A percentile compares a stretch with the other conserved stretches of the same genome.
Conservation (phyloP, 2,797 vertebrate genomes). For the Tapera naevia region DNA sequence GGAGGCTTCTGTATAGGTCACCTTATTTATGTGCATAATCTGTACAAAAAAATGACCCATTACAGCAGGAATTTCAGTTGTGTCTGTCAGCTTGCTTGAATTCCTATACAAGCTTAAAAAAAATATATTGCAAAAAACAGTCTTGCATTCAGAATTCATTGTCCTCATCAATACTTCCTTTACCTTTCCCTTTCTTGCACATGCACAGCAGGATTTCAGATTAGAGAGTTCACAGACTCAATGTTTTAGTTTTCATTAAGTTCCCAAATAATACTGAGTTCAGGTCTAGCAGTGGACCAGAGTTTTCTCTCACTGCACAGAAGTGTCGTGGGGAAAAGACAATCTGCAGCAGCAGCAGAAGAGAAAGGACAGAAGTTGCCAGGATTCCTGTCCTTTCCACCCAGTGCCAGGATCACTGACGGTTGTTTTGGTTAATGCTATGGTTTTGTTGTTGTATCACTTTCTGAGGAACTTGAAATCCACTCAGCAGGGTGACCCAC, state of each 20-base stretch:
- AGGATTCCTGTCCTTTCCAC: neutral
- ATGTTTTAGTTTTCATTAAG: neutral
- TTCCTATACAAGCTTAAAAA: neutral
- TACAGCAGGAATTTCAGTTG: neutral
- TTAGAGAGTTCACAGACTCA: neutral
- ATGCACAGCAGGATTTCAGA: neutral
- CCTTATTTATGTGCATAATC: neutral
- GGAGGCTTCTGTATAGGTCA: neutral
- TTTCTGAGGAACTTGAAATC: slow-evolving; percentile 34
- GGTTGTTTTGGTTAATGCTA: slow-evolving; percentile 26
- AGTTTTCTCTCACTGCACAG: neutral
- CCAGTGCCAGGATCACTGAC: neutral
- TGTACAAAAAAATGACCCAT: neutral
- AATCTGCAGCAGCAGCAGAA: neutral
- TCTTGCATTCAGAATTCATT: neutral
- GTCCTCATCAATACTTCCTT: neutral
- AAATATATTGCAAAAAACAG: neutral
- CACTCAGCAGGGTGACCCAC: slow-evolving; percentile 3
- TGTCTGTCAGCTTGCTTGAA: neutral
- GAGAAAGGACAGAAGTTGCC: neutral
- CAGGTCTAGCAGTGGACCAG: neutral
- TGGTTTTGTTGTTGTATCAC: slow-evolving; percentile 15
- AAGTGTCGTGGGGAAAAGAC: neutral
- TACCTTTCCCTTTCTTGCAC: neutral
- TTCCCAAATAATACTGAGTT: neutral